A percentile compares a stretch with the other conserved stretches of the same genome.
Evolutionary conservation across 1,140 invertebrate species (phyloP).

Genomic region (Drosophila nebulosa): DNA sequence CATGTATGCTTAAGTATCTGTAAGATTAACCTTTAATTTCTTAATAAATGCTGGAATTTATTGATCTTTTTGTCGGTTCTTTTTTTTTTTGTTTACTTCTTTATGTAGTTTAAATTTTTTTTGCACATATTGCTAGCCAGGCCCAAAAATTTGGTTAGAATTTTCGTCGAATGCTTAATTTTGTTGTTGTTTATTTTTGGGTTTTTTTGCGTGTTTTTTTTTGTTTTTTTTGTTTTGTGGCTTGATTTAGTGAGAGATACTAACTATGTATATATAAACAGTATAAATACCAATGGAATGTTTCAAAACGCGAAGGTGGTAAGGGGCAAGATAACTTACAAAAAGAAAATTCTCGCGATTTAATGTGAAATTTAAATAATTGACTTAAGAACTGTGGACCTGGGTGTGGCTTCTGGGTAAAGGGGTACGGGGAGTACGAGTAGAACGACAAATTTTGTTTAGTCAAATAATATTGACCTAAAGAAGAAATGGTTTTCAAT

Average conservation of each 20-base stretch:
- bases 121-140: constrained; percentile 5
- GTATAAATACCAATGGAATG: constrained; percentile 48
- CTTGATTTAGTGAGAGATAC: not conserved
- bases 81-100: constrained; percentile 8
- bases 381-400: constrained; percentile 25
- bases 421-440: not conserved
- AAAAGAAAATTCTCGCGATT: constrained; percentile 21
- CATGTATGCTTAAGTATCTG: not conserved
- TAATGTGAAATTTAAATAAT: constrained; percentile 26
- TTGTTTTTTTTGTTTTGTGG: not conserved
- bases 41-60: constrained; percentile 19
- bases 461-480: not conserved
- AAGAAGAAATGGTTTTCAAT: constrained; percentile 16
- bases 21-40: not conserved
- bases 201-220: not conserved
- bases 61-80: constrained; percentile 20
- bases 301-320: not conserved
- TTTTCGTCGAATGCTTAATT: constrained; percentile 38
- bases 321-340: constrained; percentile 11
- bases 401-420: not conserved
- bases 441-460: not conserved
- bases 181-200: not conserved
- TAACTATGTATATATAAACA: not conserved
- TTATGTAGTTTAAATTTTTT: constrained; percentile 18
- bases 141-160: constrained; percentile 16